Evolutionary conservation across 2,797 vertebrate species (phyloP).

Genomic region (Sebastes nivosus): DNA sequence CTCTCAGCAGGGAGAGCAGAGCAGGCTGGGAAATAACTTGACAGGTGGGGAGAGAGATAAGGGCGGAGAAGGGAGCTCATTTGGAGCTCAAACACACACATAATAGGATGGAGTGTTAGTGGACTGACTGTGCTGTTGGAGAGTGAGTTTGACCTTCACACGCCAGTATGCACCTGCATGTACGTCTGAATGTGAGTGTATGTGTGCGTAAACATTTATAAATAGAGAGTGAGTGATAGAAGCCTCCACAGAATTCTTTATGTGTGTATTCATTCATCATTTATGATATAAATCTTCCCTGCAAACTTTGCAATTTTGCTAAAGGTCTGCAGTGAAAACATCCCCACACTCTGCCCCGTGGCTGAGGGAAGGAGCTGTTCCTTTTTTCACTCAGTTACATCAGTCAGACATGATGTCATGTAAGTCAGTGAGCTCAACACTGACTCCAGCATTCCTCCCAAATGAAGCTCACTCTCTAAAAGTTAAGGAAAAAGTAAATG

Average conservation of each 20-base stretch:
- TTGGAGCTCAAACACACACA: constrained; percentile 8
- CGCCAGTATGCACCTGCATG: neutral
- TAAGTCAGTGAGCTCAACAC: neutral
- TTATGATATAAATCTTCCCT: neutral
- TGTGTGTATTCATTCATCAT: constrained; percentile 3
- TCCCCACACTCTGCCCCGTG: neutral
- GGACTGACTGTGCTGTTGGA: neutral
- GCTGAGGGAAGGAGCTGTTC: neutral
- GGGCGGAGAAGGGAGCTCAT: neutral
- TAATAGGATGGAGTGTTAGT: neutral
- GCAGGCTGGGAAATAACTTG: constrained; percentile 36
- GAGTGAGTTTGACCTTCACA: neutral
- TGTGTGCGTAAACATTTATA: neutral
- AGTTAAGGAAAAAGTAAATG: too few relatives aligned
- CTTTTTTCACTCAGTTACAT: constrained; percentile 15
- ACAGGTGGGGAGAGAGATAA: constrained; percentile 46
- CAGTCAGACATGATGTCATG: constrained; percentile 10
- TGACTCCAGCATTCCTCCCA: neutral
- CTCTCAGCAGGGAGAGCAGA: constrained; percentile 11
- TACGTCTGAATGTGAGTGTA: neutral
- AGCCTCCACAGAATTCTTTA: neutral
- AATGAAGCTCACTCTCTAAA: neutral
- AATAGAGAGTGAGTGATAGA: neutral
- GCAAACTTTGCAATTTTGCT: neutral
- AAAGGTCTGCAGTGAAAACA: neutral